phyloP scores from a whole-genome alignment of 2,797 vertebrate genomes.

The Chromis chromis region DNA sequence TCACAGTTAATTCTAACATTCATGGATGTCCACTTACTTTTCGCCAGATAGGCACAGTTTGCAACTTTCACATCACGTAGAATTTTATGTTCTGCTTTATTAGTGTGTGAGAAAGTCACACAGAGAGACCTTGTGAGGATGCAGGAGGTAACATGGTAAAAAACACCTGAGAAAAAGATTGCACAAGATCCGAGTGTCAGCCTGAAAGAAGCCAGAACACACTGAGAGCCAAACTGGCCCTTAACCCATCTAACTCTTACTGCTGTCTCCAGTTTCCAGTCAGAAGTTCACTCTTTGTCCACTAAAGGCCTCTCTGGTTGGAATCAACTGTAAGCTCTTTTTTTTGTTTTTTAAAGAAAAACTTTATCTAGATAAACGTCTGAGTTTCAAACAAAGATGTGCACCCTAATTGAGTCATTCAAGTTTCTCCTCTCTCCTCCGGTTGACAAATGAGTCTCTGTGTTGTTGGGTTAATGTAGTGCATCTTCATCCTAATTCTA shows the following conservation, averaged over 20 bases:
- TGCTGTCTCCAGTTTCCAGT: slow-evolving; percentile 72
- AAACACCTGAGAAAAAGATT: slow-evolving; percentile 14
- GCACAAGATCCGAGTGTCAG: slow-evolving; percentile 1
- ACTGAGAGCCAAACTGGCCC: slow-evolving; percentile 45
- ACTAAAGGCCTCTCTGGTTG: slow-evolving; percentile 48
- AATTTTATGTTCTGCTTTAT: neutral
- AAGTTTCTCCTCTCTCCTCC: slow-evolving; percentile 35
- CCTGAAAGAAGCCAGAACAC: slow-evolving; percentile 21
- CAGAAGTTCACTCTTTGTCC: slow-evolving; percentile 75
- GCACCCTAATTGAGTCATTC: slow-evolving; percentile 57
- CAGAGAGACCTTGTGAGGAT: slow-evolving; percentile 23
- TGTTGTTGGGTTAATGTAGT: slow-evolving; percentile 52
- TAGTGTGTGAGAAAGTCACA: slow-evolving; percentile 16
- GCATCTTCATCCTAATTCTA: slow-evolving; percentile 56
- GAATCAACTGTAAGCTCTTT: slow-evolving; percentile 46
- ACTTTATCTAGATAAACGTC: slow-evolving; percentile 58
- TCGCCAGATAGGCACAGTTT: neutral
- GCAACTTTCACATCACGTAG: neutral
- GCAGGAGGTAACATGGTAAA: neutral
- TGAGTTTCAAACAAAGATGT: slow-evolving; percentile 54
- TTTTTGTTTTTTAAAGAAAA: neutral
- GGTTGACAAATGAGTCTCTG: slow-evolving; percentile 59
- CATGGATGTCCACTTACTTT: slow-evolving; percentile 1
- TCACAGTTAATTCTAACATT: neutral
- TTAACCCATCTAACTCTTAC: slow-evolving; percentile 54